These are phyloP conservation scores for Paelopatides confundens DNA, from an alignment of 53 echinoderm and acorn worm species.

Conservation along the genomic window DNA sequence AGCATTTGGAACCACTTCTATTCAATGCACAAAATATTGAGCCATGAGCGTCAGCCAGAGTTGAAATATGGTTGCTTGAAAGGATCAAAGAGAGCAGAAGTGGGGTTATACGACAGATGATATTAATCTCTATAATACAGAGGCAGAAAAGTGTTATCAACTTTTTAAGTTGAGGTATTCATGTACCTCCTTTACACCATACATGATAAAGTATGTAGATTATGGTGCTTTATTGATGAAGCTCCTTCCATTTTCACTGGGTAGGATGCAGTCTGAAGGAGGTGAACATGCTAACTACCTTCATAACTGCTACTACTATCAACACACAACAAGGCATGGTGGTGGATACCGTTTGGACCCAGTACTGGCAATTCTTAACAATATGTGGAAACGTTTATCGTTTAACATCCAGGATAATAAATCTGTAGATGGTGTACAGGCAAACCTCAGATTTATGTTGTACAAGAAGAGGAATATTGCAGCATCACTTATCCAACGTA, in stretches of 20 bases:
- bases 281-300: constrained; percentile 72
- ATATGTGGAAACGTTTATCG: constrained; percentile 15
- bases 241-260: constrained; percentile 43
- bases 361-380: neutral
- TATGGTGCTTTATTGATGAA: constrained; percentile 63
- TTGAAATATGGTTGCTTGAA: constrained; percentile 16
- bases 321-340: constrained; percentile 75
- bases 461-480: constrained; percentile 12
- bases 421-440: neutral
- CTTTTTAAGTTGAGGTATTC: constrained; percentile 46
- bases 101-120: neutral
- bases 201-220: constrained; percentile 15
- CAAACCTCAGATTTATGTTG: neutral
- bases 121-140: neutral
- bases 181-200: neutral
- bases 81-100: neutral
- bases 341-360: constrained; percentile 65
- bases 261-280: constrained; percentile 71
- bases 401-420: neutral
- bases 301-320: constrained; percentile 65
- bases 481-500: neutral
- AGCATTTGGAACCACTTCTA: constrained; percentile 61
- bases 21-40: constrained; percentile 47
- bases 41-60: neutral
- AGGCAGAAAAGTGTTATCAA: constrained; percentile 18